Conservation (phyloP, 2,113 vertebrate species). For the Castor canadensis region DNA sequence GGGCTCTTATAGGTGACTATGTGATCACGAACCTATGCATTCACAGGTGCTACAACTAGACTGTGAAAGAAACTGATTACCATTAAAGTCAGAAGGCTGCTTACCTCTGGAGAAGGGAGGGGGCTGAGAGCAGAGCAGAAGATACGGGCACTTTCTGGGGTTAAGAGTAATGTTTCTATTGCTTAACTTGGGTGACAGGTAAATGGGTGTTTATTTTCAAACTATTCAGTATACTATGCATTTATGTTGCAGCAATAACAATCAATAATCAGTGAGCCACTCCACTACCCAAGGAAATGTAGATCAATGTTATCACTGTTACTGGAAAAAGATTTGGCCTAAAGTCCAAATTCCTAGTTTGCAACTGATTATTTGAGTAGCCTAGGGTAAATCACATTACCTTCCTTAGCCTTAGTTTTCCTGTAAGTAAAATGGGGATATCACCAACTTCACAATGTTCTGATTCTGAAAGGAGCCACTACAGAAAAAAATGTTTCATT, state of each 20-base stretch:
- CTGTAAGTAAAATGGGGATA: neutral
- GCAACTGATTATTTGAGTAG: neutral
- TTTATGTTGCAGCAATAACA: neutral
- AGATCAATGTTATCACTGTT: neutral
- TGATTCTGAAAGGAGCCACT: neutral
- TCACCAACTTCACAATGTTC: neutral
- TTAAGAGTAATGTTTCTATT: neutral
- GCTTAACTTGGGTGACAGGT: neutral
- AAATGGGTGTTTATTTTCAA: neutral
- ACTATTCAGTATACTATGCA: neutral
- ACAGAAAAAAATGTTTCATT: neutral
- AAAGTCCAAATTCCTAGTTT: neutral
- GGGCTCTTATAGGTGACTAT: neutral
- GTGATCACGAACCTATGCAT: conserved; percentile 23
- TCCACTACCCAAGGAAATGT: neutral
- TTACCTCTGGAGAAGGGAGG: neutral
- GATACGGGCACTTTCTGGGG: neutral
- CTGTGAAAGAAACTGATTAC: conserved; percentile 4
- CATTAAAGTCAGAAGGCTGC: neutral
- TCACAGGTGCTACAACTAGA: neutral
- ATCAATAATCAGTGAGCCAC: conserved; percentile 4
- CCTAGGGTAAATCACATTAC: neutral
- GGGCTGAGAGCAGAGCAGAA: neutral
- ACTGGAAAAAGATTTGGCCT: neutral
- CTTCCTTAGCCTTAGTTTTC: neutral